These are phyloP conservation scores for Pyrocephalus nanus DNA, from an alignment of 2,797 vertebrate genomes.

Conservation along the genomic window DNA sequence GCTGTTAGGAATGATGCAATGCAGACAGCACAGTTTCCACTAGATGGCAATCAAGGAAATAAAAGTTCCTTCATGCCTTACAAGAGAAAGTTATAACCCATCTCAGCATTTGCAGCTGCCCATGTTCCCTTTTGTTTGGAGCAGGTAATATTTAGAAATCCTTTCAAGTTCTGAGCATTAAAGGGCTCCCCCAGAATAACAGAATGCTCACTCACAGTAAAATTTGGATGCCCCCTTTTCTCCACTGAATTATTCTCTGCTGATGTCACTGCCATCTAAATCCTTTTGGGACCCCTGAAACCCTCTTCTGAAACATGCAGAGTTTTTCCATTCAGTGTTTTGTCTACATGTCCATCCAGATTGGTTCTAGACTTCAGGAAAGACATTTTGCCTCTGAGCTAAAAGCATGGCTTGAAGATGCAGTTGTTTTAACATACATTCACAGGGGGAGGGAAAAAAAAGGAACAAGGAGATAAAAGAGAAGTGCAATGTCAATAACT, in stretches of 20 bases:
- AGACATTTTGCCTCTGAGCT: background rate
- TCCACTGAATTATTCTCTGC: background rate
- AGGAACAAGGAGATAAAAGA: background rate
- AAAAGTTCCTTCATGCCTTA: background rate
- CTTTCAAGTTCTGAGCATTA: background rate
- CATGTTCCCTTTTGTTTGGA: background rate
- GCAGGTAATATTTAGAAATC: background rate
- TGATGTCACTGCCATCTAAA: background rate
- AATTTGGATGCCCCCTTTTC: background rate
- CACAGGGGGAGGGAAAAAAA: background rate
- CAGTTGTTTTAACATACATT: background rate
- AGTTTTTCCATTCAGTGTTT: background rate
- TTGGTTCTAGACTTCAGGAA: background rate
- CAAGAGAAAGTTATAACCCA: background rate
- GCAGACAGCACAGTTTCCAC: constrained; percentile 36
- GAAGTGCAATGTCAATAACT: background rate
- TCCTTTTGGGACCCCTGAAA: background rate
- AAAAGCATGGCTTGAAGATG: background rate
- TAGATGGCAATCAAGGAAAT: constrained; percentile 71
- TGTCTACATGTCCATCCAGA: background rate
- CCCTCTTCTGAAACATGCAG: background rate
- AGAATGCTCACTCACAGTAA: background rate
- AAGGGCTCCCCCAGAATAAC: background rate
- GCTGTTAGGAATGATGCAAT: background rate
- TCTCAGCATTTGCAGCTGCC: background rate